phyloP scores from a whole-genome alignment of 2,888 invertebrate genomes.

The Parnassius glacialis region DNA sequence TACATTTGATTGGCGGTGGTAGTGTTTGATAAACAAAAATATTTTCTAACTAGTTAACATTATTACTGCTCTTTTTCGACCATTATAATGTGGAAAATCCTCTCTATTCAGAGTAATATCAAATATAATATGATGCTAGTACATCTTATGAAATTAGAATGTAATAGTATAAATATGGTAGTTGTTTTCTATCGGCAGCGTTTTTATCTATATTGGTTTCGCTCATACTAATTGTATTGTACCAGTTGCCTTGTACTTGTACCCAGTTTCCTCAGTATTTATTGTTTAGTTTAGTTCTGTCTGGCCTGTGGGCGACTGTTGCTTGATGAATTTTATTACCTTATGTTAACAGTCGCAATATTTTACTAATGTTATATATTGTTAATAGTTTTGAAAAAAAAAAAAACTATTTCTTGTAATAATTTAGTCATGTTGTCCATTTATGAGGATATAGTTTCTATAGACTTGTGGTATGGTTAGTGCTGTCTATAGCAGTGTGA shows the following conservation, averaged over 20 bases:
- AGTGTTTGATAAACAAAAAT: constrained; percentile 44
- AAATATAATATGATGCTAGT: constrained; percentile 4
- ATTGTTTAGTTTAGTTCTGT: constrained; percentile 37
- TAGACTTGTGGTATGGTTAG: background rate
- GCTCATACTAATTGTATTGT: constrained; percentile 53
- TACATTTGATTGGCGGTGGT: constrained; percentile 54
- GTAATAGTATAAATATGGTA: constrained; percentile 2
- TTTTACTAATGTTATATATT: constrained; percentile 17
- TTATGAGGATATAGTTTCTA: background rate
- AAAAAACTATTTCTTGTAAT: background rate
- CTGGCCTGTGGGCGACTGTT: constrained; percentile 1
- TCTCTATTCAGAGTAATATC: background rate
- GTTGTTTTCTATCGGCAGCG: constrained; percentile 15
- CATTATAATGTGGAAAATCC: background rate
- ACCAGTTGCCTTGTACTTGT: too few relatives aligned
- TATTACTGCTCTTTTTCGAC: constrained; percentile 26
- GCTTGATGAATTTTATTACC: background rate
- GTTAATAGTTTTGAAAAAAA: constrained; percentile 11
- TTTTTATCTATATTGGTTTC: constrained; percentile 53
- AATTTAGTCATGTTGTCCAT: background rate
- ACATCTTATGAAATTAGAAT: constrained; percentile 32
- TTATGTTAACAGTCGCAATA: constrained; percentile 10
- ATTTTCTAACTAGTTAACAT: constrained; percentile 44
- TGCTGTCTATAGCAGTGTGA: background rate
- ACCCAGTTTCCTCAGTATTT: constrained; percentile 42